Evolutionary conservation across 30 jellyfish, hydroid and myxozoan genomes (phyloP), one percentile per base, ranked within the genome.

Genomic region (Aurelia coerulea): DNA sequence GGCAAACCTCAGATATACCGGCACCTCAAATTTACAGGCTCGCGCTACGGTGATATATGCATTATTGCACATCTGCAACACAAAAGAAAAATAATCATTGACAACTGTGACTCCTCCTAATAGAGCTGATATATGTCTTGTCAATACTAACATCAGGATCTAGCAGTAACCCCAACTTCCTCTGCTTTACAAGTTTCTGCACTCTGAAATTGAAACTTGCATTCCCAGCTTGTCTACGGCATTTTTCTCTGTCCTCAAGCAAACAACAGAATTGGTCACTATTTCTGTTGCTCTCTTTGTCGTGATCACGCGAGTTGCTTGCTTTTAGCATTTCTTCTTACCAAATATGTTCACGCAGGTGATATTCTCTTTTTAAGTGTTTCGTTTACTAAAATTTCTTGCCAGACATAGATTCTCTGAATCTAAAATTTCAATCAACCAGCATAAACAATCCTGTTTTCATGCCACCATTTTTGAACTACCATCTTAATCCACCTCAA

Each of bases 131-230:
- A 46, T 13, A 0, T 4, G 12, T 46, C 14, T 46, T 46, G 56
- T 46, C 14, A 46, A 67, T 51, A 94, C 98, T 95, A 68, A 95
- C 99, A 49, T 95, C 91, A n/a, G 88, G 91, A 65, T 90, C 97
- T 14, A 90, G 90, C 10, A 85, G 32, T 63, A 95, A 83, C 5
- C 96, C 96, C 81, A 95, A 74, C 80, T 95, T 95, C 70, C 93
- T 78, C 72, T 95, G 99, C 56, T 84, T 88, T 8, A 89, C 99
- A 75, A 95, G 97, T 65, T 95, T 95, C 78, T 95, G 97, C 41
- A 95, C 99, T 32, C 99, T 80, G 80, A 88, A 95, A 74, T 89
- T 95, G 90, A 95, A 95, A 72, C 99, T 95, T 31, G 99, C 99
- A 70, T 95, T 95, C 50, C 99, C 99, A 51, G 99, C 97, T 11